phyloP scores from a whole-genome alignment of 53 echinoderm and acorn worm species.

The Pentamera pediparva region DNA sequence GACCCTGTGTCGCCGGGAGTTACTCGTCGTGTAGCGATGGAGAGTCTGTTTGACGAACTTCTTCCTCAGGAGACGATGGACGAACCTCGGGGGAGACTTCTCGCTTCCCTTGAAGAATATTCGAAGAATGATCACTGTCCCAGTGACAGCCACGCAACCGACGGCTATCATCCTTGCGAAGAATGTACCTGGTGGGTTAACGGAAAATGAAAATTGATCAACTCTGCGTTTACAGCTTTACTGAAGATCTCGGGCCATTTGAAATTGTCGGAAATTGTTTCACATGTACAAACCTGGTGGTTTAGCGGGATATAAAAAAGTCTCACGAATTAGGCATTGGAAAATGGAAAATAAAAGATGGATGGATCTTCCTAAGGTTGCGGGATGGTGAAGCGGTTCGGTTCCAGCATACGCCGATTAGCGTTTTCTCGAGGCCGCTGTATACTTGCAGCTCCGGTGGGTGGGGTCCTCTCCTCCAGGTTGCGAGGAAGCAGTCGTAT shows the following conservation, averaged over 20 bases:
- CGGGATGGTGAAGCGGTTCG: too few relatives aligned
- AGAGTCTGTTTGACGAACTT: constrained; percentile 1
- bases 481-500: too few relatives aligned
- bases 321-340: too few relatives aligned
- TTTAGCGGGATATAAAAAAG: too few relatives aligned
- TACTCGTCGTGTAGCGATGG: neutral
- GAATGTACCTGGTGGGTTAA: constrained; percentile 28
- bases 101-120: constrained; percentile 27
- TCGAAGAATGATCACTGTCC: constrained; percentile 17
- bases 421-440: too few relatives aligned
- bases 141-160: constrained; percentile 26
- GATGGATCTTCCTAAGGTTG: too few relatives aligned
- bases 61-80: constrained; percentile 1
- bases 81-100: neutral
- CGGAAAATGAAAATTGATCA: neutral
- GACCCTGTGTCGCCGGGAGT: constrained; percentile 13
- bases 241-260: neutral
- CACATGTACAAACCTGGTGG: too few relatives aligned
- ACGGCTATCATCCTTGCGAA: constrained; percentile 23
- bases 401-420: too few relatives aligned
- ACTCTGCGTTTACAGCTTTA: neutral
- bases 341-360: too few relatives aligned
- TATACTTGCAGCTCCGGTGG: too few relatives aligned
- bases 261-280: too few relatives aligned
- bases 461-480: too few relatives aligned